These are phyloP conservation scores for Notolepis coatsorum DNA, from an alignment of 2,797 vertebrate genomes.

Conservation along the genomic window DNA sequence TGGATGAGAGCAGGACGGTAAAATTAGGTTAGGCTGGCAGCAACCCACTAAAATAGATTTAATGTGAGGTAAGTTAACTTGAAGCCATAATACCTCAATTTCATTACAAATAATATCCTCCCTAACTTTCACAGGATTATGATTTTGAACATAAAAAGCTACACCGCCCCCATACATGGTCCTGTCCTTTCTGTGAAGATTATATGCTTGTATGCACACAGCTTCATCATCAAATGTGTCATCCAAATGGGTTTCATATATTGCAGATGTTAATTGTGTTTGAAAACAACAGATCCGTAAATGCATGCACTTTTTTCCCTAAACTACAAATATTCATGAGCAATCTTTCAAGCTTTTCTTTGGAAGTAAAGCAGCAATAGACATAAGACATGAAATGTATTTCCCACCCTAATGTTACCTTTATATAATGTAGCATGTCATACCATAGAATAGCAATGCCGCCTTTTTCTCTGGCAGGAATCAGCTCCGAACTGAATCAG, in stretches of 20 bases:
- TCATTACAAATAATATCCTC: no score
- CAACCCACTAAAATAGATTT: no score
- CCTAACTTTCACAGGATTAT: no score
- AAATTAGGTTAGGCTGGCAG: no score
- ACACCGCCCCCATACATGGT: no score
- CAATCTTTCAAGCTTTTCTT: slow-evolving; percentile 7
- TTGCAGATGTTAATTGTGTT: slow-evolving; percentile 4
- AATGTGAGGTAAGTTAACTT: no score
- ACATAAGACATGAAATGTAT: background rate
- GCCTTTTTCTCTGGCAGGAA: background rate
- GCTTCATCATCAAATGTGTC: background rate
- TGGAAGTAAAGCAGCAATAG: slow-evolving; percentile 2
- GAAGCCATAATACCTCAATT: no score
- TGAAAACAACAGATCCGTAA: background rate
- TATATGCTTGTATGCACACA: background rate
- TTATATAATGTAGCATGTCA: slow-evolving; percentile 6
- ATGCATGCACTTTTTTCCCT: slow-evolving; percentile 5
- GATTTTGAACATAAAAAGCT: no score
- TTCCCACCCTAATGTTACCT: background rate
- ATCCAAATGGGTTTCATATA: slow-evolving; percentile 6
- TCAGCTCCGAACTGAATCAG: slow-evolving; percentile 6
- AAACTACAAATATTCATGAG: slow-evolving; percentile 6
- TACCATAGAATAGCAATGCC: background rate
- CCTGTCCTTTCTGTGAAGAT: background rate
- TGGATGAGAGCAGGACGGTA: no score